A percentile compares a stretch with the other conserved stretches of the same genome.
Evolutionary conservation across 2,888 invertebrate genomes (phyloP).

Genomic region (Drosophila macrothrix): DNA sequence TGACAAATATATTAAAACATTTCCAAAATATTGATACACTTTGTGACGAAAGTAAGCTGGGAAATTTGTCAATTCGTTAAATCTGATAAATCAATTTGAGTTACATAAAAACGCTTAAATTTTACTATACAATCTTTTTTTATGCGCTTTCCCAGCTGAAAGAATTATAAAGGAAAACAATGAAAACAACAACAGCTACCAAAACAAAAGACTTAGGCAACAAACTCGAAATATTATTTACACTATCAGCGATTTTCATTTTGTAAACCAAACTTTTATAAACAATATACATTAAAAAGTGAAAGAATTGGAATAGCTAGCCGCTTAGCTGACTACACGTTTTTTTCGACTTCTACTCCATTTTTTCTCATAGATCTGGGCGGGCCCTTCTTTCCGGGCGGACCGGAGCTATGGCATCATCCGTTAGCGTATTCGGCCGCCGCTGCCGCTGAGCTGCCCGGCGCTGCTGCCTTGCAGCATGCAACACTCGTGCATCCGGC

Average conservation of each 20-base stretch:
- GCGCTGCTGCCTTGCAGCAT: constrained; percentile 92
- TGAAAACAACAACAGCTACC: neutral
- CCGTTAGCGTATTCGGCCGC: constrained; percentile 92
- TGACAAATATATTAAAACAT: constrained; percentile 1
- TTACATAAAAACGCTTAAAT: neutral
- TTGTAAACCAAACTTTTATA: constrained; percentile 20
- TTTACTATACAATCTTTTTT: neutral
- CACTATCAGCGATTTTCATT: constrained; percentile 21
- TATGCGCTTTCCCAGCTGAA: neutral
- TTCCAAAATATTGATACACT: neutral
- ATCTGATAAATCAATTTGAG: neutral
- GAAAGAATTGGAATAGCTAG: constrained; percentile 18
- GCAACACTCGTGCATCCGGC: constrained; percentile 97
- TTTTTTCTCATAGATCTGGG: constrained; percentile 91
- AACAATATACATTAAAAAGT: constrained; percentile 10
- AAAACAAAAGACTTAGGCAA: constrained; percentile 75
- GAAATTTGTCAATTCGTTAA: neutral
- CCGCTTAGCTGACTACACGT: constrained; percentile 40
- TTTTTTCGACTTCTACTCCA: constrained; percentile 32
- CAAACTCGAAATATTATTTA: constrained; percentile 49
- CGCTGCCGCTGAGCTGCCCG: constrained; percentile 93
- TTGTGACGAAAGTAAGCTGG: constrained; percentile 11
- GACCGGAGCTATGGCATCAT: constrained; percentile 97
- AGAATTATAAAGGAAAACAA: neutral
- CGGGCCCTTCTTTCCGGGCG: constrained; percentile 97